These are phyloP conservation scores for Drosophila suzukii DNA, from an alignment of 1,140 invertebrate species.

Conservation along the genomic window DNA sequence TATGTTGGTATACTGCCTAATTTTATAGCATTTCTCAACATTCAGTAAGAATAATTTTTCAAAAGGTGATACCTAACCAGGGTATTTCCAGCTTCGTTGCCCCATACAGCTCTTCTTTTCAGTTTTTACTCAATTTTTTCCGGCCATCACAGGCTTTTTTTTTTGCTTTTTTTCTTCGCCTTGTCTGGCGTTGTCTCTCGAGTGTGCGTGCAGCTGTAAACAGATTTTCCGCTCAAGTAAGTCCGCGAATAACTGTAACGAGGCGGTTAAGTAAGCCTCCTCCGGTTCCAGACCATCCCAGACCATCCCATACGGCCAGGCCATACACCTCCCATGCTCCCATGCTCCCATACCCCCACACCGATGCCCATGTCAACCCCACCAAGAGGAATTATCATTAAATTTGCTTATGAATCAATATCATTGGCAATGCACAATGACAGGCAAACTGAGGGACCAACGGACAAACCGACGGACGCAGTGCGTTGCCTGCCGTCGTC, in stretches of 20 bases:
- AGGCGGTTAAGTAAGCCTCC: slow-evolving; percentile 55
- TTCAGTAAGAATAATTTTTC: no score
- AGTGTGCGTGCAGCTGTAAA: slow-evolving; percentile 83
- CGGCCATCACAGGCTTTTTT: slow-evolving; percentile 17
- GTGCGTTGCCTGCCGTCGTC: slow-evolving; percentile 27
- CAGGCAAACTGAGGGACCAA: slow-evolving; percentile 10
- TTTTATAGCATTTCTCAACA: no score
- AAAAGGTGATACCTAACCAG: not conserved
- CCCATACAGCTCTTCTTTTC: not conserved
- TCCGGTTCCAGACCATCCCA: slow-evolving; percentile 20
- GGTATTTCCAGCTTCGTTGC: not conserved
- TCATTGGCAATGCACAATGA: slow-evolving; percentile 64
- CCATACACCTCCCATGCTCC: not conserved
- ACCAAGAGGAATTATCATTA: slow-evolving; percentile 70
- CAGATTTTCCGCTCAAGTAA: slow-evolving; percentile 82
- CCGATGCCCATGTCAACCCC: slow-evolving; percentile 1
- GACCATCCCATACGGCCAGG: not conserved
- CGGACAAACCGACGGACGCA: slow-evolving; percentile 7
- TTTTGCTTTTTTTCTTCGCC: slow-evolving; percentile 27
- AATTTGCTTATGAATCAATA: slow-evolving; percentile 83
- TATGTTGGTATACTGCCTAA: no score
- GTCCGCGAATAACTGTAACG: slow-evolving; percentile 78
- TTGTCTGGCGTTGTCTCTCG: slow-evolving; percentile 46
- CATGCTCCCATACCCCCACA: slow-evolving; percentile 7
- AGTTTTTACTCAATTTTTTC: slow-evolving; percentile 29